phyloP scores from a whole-genome alignment of 2,113 vertebrate species.

The Podarcis cretensis region DNA sequence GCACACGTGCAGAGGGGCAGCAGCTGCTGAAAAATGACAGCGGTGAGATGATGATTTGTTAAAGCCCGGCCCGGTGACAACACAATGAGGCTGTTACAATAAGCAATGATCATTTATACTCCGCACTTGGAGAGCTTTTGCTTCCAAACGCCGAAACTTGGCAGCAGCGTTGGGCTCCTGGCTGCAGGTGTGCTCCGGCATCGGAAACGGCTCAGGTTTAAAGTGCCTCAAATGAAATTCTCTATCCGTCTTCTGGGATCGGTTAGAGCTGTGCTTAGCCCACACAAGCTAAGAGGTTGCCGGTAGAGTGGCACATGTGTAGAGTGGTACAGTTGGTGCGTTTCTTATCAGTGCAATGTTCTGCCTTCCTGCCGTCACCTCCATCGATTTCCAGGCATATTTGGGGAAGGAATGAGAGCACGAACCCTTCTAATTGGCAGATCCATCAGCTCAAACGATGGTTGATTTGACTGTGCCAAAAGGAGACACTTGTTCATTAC shows the following conservation, averaged over 20 bases:
- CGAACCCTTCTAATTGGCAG: background rate
- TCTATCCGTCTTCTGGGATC: constrained; percentile 34
- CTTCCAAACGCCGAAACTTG: constrained; percentile 34
- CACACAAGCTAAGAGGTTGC: background rate
- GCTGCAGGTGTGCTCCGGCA: constrained; percentile 13
- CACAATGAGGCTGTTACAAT: constrained; percentile 37
- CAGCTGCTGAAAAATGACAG: constrained; percentile 32
- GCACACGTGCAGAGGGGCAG: fast-evolving
- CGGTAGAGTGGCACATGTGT: too few species aligned
- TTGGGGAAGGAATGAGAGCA: background rate
- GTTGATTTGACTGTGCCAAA: background rate
- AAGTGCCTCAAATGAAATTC: constrained; percentile 19
- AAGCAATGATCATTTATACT: constrained; percentile 48
- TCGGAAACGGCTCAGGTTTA: constrained; percentile 15
- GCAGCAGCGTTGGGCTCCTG: constrained; percentile 11
- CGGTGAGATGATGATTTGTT: constrained; percentile 3
- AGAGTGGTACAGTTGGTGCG: too few species aligned
- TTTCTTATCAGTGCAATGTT: background rate
- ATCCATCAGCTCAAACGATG: background rate
- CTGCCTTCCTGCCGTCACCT: background rate
- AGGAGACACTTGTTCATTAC: background rate
- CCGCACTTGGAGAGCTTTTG: constrained; percentile 34
- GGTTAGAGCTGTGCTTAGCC: background rate
- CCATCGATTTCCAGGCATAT: background rate
- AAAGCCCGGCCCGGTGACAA: constrained; percentile 37